Evolutionary conservation across 2,113 vertebrate species (phyloP).

Genomic region (Oreochromis niloticus): DNA sequence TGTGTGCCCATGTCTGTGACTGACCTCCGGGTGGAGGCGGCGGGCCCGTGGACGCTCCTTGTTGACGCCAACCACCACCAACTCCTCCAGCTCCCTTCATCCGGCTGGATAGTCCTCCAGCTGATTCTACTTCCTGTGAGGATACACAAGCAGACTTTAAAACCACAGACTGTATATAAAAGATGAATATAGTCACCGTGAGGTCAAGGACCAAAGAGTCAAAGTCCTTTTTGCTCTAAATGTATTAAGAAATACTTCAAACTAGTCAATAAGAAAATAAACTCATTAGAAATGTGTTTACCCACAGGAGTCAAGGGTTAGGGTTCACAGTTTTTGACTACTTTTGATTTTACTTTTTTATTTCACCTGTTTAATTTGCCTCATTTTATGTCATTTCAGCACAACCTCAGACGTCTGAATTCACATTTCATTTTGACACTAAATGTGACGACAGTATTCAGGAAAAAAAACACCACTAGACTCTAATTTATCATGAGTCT

Average conservation of each 20-base stretch:
- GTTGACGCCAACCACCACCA: slow-evolving; percentile 40
- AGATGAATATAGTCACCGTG: neutral
- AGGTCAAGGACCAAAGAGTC: neutral
- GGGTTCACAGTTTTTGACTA: too few relatives aligned
- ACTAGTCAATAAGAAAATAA: too few relatives aligned
- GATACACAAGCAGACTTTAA: neutral
- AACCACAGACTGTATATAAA: neutral
- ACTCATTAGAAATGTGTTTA: neutral
- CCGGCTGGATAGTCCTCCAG: slow-evolving; percentile 47
- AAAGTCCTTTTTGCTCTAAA: neutral
- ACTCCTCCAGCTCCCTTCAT: slow-evolving; percentile 65
- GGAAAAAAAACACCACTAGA: too few relatives aligned
- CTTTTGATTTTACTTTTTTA: too few relatives aligned
- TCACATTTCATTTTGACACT: too few relatives aligned
- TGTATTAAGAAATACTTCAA: neutral
- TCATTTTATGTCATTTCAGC: too few relatives aligned
- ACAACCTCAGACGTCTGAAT: too few relatives aligned
- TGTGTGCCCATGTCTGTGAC: neutral
- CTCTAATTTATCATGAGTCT: too few relatives aligned
- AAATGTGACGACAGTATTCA: too few relatives aligned
- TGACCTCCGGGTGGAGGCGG: slow-evolving; percentile 71
- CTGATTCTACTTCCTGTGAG: slow-evolving; percentile 52
- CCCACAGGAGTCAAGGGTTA: too few relatives aligned
- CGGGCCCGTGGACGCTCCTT: slow-evolving; percentile 10
- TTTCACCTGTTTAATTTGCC: too few relatives aligned